These are phyloP conservation scores for Parapristionchus giblindavisi DNA, from an alignment of 2,888 invertebrate species.

Conservation along the genomic window DNA sequence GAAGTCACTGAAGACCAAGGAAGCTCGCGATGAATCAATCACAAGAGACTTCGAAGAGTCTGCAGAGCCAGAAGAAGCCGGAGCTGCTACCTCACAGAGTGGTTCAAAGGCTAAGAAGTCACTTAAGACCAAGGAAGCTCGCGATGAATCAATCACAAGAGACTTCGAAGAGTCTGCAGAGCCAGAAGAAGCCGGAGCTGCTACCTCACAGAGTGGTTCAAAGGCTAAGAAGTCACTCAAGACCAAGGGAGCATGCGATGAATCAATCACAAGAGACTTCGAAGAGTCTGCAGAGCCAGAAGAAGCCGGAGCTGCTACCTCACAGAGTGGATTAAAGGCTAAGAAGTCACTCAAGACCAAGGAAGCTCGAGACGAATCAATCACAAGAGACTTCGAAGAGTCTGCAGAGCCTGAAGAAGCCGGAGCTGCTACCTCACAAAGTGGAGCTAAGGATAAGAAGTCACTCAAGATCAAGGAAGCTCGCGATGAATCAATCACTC, in stretches of 20 bases:
- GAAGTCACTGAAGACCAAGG: not conserved
- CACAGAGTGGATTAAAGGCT: not conserved
- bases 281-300: not conserved
- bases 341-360: not conserved
- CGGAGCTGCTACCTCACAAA: no score
- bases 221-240: conserved; percentile 6
- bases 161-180: conserved; percentile 21
- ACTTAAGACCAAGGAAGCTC: not conserved
- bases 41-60: conserved; percentile 11
- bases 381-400: conserved; percentile 8
- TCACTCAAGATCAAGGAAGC: conserved; percentile 1
- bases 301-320: not conserved
- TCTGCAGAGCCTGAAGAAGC: not conserved
- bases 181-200: not conserved
- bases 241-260: not conserved
- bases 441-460: not conserved
- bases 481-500: not conserved
- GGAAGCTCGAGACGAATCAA: not conserved
- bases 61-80: conserved; percentile 12
- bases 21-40: not conserved
- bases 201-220: not conserved
- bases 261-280: not conserved
- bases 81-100: not conserved
- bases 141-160: not conserved
- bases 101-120: not conserved